Conservation (phyloP, 2,113 vertebrate species). For the Chaetura pelagica region DNA sequence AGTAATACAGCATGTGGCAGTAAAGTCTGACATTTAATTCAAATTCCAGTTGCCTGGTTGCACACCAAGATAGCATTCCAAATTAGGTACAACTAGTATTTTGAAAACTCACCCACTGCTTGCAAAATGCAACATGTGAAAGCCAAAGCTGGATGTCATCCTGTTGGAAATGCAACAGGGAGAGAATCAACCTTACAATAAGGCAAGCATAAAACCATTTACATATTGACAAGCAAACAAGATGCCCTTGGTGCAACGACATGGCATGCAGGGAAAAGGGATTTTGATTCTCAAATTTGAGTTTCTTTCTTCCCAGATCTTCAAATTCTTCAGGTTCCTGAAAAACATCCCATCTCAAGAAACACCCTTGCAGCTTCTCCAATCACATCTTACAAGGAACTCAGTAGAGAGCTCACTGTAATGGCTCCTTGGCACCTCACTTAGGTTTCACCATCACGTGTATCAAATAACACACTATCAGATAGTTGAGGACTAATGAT, state of each 20-base stretch:
- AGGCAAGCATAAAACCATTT: not conserved
- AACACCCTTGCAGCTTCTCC: not conserved
- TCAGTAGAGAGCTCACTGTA: not conserved
- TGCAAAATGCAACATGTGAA: constrained; percentile 93
- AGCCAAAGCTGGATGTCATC: constrained; percentile 95
- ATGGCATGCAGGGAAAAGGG: not conserved
- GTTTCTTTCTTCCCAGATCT: not conserved
- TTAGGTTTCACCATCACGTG: not conserved
- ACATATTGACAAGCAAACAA: not conserved
- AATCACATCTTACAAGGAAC: not conserved
- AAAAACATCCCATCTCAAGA: not conserved
- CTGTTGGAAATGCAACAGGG: constrained; percentile 66
- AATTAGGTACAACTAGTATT: not conserved
- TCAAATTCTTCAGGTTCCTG: not conserved
- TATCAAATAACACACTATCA: not conserved
- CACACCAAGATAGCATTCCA: not conserved
- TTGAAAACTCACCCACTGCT: constrained; percentile 91
- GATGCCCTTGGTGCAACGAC: accelerated
- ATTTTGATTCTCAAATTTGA: not conserved
- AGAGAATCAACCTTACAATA: not conserved
- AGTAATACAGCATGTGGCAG: not conserved
- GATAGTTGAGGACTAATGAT: not conserved
- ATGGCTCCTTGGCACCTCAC: not conserved
- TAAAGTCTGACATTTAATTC: not conserved
- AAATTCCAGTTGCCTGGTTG: not conserved